These are phyloP conservation scores for Brachynemurus nebulosus DNA, from an alignment of 2,888 invertebrate genomes.

Conservation along the genomic window DNA sequence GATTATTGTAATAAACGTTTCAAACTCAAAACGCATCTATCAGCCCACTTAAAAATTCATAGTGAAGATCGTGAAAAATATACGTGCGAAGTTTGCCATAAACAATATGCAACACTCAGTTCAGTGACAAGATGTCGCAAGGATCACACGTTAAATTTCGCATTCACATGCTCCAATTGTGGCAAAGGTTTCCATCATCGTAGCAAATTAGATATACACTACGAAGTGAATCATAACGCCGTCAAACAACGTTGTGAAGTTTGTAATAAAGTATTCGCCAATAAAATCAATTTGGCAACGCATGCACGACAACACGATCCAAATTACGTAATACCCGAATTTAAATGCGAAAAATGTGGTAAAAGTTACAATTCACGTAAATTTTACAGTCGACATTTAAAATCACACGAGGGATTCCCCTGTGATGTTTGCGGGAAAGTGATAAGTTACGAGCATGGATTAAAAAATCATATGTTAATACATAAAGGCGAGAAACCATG, in stretches of 20 bases:
- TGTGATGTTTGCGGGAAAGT: constrained; percentile 39
- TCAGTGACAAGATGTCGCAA: constrained; percentile 8
- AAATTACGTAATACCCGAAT: constrained; percentile 16
- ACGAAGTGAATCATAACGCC: constrained; percentile 14
- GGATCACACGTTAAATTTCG: constrained; percentile 9
- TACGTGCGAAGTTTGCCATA: constrained; percentile 1
- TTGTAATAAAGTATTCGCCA: constrained; percentile 13
- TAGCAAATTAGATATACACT: constrained; percentile 19
- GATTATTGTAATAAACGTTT: not conserved
- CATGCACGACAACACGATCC: constrained; percentile 17
- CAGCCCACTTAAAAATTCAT: not conserved
- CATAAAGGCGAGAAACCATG: constrained; percentile 35
- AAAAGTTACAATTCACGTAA: constrained; percentile 23
- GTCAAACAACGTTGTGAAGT: constrained; percentile 12
- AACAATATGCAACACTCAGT: not conserved
- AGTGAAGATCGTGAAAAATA: not conserved
- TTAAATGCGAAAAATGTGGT: constrained; percentile 23
- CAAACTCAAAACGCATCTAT: constrained; percentile 1
- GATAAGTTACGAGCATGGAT: constrained; percentile 32
- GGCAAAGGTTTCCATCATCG: constrained; percentile 18
- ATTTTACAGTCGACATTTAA: constrained; percentile 18
- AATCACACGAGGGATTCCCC: constrained; percentile 25
- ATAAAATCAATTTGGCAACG: constrained; percentile 9
- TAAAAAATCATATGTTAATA: constrained; percentile 33
- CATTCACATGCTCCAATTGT: constrained; percentile 13